phyloP scores from a whole-genome alignment of 2,113 vertebrate genomes.

The Rhagologus leucostigma region DNA sequence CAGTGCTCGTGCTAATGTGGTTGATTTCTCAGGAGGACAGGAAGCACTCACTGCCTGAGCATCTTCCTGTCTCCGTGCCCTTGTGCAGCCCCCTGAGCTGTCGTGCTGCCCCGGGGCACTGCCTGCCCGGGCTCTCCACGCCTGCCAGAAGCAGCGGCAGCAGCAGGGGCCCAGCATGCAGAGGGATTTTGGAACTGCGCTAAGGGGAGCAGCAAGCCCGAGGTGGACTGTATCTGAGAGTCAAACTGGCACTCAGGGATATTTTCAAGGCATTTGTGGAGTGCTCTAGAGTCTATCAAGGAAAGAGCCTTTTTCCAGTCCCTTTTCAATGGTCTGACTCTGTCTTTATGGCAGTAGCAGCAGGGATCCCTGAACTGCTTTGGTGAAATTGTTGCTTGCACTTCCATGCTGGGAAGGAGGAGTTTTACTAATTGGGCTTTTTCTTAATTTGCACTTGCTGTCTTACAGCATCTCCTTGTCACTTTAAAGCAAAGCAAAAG shows the following conservation, averaged over 20 bases:
- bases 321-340: background rate
- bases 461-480: constrained; percentile 21
- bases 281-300: background rate
- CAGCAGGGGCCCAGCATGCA: background rate
- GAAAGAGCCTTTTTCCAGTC: background rate
- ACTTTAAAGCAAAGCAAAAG: constrained; percentile 17
- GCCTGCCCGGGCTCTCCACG: rapidly evolving
- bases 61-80: background rate
- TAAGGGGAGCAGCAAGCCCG: background rate
- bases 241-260: background rate
- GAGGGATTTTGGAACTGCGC: background rate
- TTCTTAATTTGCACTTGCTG: constrained; percentile 44
- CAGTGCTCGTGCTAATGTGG: constrained; percentile 19
- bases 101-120: background rate
- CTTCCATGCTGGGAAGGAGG: constrained; percentile 42
- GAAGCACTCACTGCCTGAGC: background rate
- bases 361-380: constrained; percentile 16
- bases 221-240: background rate
- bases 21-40: background rate
- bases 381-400: constrained; percentile 14
- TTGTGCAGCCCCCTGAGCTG: background rate
- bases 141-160: background rate
- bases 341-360: constrained; percentile 23
- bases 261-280: background rate
- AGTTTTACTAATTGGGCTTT: constrained; percentile 46